Evolutionary conservation across 2,113 vertebrate species (phyloP).

Genomic region (Varanus komodoensis): DNA sequence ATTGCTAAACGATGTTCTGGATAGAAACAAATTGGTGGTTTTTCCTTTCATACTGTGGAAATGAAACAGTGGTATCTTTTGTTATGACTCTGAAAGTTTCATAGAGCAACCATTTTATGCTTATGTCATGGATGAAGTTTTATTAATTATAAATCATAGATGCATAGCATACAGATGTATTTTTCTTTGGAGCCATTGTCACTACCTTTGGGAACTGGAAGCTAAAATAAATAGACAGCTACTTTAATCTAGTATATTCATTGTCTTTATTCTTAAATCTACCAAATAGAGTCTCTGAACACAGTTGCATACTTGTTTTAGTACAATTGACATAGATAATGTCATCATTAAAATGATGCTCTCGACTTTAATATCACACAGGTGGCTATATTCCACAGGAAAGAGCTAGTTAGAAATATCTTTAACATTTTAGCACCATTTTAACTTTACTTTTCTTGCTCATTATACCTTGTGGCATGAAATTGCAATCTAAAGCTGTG

Average conservation of each 20-base stretch:
- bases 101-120: neutral
- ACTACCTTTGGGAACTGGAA: neutral
- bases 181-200: neutral
- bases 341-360: conserved; percentile 39
- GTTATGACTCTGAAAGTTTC: neutral
- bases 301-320: conserved; percentile 21
- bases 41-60: neutral
- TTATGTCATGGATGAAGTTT: neutral
- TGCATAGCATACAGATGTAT: neutral
- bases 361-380: conserved; percentile 32
- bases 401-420: conserved; percentile 16
- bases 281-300: neutral
- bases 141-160: neutral
- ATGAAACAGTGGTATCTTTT: neutral
- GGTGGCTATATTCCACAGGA: neutral
- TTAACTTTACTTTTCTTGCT: conserved; percentile 32
- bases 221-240: neutral
- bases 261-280: conserved; percentile 19
- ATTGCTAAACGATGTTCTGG: neutral
- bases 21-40: neutral
- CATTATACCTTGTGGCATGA: conserved; percentile 29
- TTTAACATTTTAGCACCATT: conserved; percentile 38
- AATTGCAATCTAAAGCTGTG: conserved; percentile 40
- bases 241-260: conserved; percentile 29
- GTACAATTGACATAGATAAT: conserved; percentile 9